Evolutionary conservation across 2,888 invertebrate species (phyloP).

Genomic region (Carcina quercana): DNA sequence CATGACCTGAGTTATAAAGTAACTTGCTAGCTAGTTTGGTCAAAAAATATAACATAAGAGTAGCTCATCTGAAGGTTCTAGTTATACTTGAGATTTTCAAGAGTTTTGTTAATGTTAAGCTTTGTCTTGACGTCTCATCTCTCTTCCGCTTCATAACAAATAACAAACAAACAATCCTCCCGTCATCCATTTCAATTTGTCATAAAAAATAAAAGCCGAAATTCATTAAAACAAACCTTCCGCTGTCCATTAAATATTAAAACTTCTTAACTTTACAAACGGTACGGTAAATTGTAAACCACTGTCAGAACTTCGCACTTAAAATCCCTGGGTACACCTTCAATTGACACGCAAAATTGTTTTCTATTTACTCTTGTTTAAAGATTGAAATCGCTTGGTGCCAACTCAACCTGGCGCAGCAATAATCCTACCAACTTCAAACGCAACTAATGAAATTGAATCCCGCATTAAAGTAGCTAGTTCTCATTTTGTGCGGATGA

Average conservation of each 20-base stretch:
- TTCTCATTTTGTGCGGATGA: constrained; percentile 7
- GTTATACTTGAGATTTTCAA: too few species aligned
- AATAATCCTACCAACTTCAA: constrained; percentile 19
- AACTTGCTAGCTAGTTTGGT: too few species aligned
- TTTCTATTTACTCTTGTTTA: constrained; percentile 16
- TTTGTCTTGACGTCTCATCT: too few species aligned
- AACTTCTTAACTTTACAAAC: constrained; percentile 31
- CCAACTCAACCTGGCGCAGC: constrained; percentile 9
- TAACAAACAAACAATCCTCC: background rate
- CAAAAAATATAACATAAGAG: too few species aligned
- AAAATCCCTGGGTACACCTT: constrained; percentile 21
- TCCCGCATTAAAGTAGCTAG: constrained; percentile 9
- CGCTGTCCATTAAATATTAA: constrained; percentile 29
- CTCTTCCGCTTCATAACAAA: too few species aligned
- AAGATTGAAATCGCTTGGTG: constrained; percentile 15
- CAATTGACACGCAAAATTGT: constrained; percentile 18
- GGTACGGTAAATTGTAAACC: constrained; percentile 26
- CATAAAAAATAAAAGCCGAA: background rate
- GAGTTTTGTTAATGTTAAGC: too few species aligned
- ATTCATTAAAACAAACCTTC: constrained; percentile 11
- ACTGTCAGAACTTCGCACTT: constrained; percentile 35
- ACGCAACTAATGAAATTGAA: constrained; percentile 20
- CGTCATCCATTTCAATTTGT: background rate
- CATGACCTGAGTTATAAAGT: too few species aligned
- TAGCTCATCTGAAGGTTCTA: too few species aligned